phyloP scores from a whole-genome alignment of 2,113 vertebrate genomes.

The Neopipo cinnamomea region DNA sequence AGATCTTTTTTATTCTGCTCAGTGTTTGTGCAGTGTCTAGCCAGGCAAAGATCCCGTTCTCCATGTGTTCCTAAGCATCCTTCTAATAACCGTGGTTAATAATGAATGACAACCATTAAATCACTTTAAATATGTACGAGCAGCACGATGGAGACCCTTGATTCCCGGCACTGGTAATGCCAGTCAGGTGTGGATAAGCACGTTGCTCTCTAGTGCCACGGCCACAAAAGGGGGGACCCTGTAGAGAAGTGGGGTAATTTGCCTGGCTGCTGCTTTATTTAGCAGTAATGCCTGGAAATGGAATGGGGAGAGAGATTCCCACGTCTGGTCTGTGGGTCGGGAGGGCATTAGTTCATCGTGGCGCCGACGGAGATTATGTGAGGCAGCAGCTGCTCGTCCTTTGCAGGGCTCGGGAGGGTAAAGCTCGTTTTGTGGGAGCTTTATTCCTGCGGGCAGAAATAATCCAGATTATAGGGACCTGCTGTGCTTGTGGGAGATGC shows the following conservation, averaged over 20 bases:
- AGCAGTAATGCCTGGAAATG: background rate
- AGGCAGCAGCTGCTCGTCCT: background rate
- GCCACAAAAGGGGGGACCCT: background rate
- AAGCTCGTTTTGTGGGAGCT: background rate
- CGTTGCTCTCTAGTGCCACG: background rate
- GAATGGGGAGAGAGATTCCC: background rate
- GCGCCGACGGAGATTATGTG: background rate
- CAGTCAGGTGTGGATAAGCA: background rate
- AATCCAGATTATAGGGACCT: conserved; percentile 37
- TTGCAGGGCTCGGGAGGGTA: background rate
- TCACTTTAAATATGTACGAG: conserved; percentile 54
- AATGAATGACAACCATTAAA: conserved; percentile 67
- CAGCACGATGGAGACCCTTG: conserved; percentile 15
- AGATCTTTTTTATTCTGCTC: conserved; percentile 28
- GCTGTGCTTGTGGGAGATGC: background rate
- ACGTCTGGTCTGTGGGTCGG: accelerated
- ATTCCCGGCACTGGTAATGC: conserved; percentile 22
- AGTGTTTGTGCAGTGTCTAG: background rate
- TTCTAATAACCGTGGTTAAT: conserved; percentile 67
- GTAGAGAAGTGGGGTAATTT: background rate
- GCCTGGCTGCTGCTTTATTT: background rate
- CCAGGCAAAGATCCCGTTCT: background rate
- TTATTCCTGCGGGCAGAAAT: background rate
- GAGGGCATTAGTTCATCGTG: accelerated
- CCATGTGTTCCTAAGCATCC: conserved; percentile 7